Evolutionary conservation across 2,888 invertebrate genomes (phyloP), one percentile per base, ranked within the genome.

Genomic region (Synanthedon vespiformis): DNA sequence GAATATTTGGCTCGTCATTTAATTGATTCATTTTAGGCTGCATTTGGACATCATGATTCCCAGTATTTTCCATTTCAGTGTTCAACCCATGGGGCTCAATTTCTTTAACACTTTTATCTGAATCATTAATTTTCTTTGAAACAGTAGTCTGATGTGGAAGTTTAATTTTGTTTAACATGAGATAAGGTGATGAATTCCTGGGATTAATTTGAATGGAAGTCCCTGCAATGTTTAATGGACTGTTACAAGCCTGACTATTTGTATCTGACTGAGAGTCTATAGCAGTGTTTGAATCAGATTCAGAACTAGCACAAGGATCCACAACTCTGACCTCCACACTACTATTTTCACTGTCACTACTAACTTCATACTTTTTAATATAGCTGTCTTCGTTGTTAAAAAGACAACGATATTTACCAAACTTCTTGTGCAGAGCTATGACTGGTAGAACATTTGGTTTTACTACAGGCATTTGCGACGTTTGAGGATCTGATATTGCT

Each of bases 361-460:
- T 78, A 56, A 80, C 57, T 52, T 88, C 88, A 68, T 73, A 79
- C 62, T 83, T 85, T 57, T 70, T 83, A 55, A 63, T 59, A 44
- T 74, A 72, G 41, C 65, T 62, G 18, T 81, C 80, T 61, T 82
- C 85, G 70, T 68, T 84, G 57, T 80, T 81, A 56, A 87, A 77
- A 14, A 89, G 67, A 63, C 87, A 89, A 40, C 89, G 74, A 63
- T 88, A 89, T 71, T 89, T 89, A 48, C 89, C 89, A 64, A 89
- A 89, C 63, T 89, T 89, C 62, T 89, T 89, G 65, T 89, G 89
- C 53, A 80, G 63, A 53, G 78, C 80, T 60, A 85, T 75, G 50
- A 74, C 59, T 57, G 79, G 80, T 50, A 74, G 66, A 61, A 65
- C 70, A 55, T 63, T 65, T 51, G 72, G 63, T 57, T 77, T 79